phyloP scores from a whole-genome alignment of 2,113 vertebrate species.

The Notothenia coriiceps region DNA sequence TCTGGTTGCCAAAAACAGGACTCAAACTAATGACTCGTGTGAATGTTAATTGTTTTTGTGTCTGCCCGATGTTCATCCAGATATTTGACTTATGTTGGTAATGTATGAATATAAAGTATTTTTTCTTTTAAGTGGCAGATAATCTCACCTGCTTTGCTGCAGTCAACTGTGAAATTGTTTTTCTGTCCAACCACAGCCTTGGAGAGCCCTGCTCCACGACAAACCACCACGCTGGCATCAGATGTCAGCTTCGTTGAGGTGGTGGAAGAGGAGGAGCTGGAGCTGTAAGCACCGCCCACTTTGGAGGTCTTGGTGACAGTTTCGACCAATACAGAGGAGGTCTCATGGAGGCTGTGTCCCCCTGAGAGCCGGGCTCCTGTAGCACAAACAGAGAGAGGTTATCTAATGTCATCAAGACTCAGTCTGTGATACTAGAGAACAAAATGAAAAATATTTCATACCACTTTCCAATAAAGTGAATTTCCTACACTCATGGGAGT shows the following conservation, averaged over 20 bases:
- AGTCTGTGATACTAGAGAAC: constrained; percentile 11
- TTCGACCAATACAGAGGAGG: constrained; percentile 94
- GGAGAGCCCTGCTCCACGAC: constrained; percentile 88
- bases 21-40: not conserved
- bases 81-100: not conserved
- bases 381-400: constrained; percentile 19
- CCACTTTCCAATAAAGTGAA: constrained; percentile 35
- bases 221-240: constrained; percentile 93
- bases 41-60: not conserved
- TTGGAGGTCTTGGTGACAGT: constrained; percentile 90
- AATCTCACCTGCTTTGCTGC: constrained; percentile 93
- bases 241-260: constrained; percentile 87
- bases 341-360: constrained; percentile 96
- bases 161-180: constrained; percentile 95
- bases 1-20: not conserved
- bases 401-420: constrained; percentile 29
- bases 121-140: not conserved
- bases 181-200: constrained; percentile 92
- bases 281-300: constrained; percentile 84
- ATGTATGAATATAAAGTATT: not conserved
- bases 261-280: constrained; percentile 82
- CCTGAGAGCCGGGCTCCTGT: constrained; percentile 92
- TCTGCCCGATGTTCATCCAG: not conserved
- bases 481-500: constrained; percentile 9
- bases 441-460: constrained; percentile 31